Percentiles rank a stretch among this genome's conserved stretches.
Conservation (phyloP, 2,888 invertebrate genomes). For the Amphipyra tragopoginis region DNA sequence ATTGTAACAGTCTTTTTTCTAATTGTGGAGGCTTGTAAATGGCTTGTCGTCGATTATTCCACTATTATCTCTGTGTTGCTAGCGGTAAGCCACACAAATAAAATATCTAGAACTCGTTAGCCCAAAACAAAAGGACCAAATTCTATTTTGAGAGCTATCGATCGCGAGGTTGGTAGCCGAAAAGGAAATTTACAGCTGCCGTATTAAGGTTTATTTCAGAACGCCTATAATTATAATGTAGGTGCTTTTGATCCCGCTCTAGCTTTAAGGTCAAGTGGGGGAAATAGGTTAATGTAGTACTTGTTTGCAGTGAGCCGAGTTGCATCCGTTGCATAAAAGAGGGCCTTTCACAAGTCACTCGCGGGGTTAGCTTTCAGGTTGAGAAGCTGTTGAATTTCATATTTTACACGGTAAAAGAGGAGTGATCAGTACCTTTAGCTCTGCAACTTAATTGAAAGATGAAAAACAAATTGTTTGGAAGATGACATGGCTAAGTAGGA, state of each 20-base stretch:
- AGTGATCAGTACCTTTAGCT: too few relatives aligned
- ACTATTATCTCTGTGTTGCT: too few relatives aligned
- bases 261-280: constrained; percentile 40
- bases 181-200: neutral
- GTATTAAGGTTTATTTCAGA: constrained; percentile 16
- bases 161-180: neutral
- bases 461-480: too few relatives aligned
- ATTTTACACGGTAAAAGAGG: constrained; percentile 10
- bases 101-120: neutral
- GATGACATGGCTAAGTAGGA: too few relatives aligned
- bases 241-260: constrained; percentile 11
- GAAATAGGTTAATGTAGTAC: constrained; percentile 58
- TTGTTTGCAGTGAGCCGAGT: constrained; percentile 33
- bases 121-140: neutral
- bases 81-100: too few relatives aligned
- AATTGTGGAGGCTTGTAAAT: too few relatives aligned
- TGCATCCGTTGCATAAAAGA: constrained; percentile 46
- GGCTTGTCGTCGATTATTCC: too few relatives aligned
- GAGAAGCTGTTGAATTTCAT: constrained; percentile 12
- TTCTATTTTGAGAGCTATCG: neutral
- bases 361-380: constrained; percentile 9
- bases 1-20: too few relatives aligned
- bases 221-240: constrained; percentile 6
- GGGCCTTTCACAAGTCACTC: constrained; percentile 3
- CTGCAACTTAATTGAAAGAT: too few relatives aligned